Conservation (phyloP, 2,797 vertebrate genomes). For the Thripadectes ignobilis region DNA sequence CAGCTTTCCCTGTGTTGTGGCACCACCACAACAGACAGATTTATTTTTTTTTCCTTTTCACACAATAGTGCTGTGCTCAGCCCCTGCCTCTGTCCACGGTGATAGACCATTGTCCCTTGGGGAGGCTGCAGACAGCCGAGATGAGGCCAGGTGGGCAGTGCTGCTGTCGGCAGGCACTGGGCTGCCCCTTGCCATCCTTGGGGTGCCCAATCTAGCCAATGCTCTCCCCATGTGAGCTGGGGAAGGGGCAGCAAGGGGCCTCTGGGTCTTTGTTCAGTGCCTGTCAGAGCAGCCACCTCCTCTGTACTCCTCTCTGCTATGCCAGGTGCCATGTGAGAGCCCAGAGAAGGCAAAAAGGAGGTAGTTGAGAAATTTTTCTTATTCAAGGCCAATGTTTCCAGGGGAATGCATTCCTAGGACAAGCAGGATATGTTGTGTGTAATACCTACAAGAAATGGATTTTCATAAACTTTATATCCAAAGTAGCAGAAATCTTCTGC, state of each 20-base stretch:
- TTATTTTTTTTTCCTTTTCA: not conserved
- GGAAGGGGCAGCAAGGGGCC: not conserved
- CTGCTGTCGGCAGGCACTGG: not conserved
- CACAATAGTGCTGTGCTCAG: not conserved
- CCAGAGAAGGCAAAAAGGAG: not conserved
- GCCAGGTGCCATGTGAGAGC: not conserved
- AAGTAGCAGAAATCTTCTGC: conserved; percentile 59
- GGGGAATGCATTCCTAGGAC: conserved; percentile 30
- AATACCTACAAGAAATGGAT: conserved; percentile 68
- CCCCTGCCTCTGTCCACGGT: fast-evolving
- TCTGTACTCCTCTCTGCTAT: not conserved
- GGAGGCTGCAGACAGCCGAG: not conserved
- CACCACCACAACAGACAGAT: not conserved
- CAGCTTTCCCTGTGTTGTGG: not conserved
- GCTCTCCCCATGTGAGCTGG: fast-evolving
- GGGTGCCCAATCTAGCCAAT: not conserved
- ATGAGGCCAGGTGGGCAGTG: not conserved
- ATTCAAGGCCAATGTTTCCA: not conserved
- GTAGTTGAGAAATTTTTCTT: not conserved
- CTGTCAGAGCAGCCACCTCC: not conserved
- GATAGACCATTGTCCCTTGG: fast-evolving
- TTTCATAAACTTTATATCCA: conserved; percentile 74
- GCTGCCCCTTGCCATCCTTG: not conserved
- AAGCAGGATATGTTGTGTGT: not conserved
- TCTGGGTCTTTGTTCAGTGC: not conserved